phyloP scores from a whole-genome alignment of 2,113 vertebrate genomes.

The Fulica atra region DNA sequence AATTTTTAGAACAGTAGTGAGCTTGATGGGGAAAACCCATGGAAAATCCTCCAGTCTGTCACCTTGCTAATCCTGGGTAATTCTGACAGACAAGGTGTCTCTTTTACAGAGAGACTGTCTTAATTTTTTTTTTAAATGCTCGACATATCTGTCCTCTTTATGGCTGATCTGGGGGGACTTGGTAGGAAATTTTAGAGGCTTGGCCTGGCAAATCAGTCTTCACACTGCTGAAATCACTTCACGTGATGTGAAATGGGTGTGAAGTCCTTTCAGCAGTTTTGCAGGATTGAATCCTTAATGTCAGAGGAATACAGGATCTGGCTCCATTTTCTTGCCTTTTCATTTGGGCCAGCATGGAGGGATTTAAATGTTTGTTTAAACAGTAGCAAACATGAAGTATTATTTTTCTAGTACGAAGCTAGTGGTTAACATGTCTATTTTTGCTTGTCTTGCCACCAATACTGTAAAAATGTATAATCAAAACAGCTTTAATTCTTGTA shows the following conservation, averaged over 20 bases:
- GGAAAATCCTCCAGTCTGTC: background rate
- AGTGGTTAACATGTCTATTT: slow-evolving; percentile 42
- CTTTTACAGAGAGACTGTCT: background rate
- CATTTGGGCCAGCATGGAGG: slow-evolving; percentile 15
- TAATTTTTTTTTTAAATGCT: background rate
- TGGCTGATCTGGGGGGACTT: background rate
- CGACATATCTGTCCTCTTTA: background rate
- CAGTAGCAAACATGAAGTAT: slow-evolving; percentile 46
- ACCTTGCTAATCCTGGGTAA: background rate
- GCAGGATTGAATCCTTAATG: background rate
- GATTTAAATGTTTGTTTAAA: slow-evolving; percentile 48
- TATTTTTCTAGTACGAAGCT: slow-evolving; percentile 69
- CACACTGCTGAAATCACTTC: background rate
- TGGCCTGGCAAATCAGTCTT: background rate
- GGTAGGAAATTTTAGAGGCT: background rate
- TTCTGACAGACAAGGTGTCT: background rate
- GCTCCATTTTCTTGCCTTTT: slow-evolving; percentile 13
- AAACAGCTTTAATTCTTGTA: slow-evolving; percentile 72
- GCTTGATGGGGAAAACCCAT: background rate
- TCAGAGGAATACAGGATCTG: slow-evolving; percentile 29
- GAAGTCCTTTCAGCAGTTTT: background rate
- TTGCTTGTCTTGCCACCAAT: slow-evolving; percentile 61
- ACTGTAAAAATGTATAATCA: slow-evolving; percentile 75
- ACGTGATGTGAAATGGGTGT: background rate
- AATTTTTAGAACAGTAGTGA: slow-evolving; percentile 6